phyloP scores from a whole-genome alignment of 1,140 invertebrate species.

The Drosophila erecta region DNA sequence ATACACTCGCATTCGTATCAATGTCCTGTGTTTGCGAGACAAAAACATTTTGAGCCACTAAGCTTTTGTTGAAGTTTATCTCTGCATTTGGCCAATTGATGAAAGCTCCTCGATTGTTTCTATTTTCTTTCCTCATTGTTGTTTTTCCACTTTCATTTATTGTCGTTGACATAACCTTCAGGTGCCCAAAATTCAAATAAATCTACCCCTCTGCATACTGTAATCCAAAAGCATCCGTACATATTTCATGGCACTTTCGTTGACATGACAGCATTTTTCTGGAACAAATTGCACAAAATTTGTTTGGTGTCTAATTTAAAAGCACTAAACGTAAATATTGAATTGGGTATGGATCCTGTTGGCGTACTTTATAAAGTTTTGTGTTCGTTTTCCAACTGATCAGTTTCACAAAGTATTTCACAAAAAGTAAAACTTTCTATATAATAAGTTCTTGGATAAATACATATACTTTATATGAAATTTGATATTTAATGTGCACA shows the following conservation, averaged over 20 bases:
- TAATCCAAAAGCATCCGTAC: slow-evolving; percentile 37
- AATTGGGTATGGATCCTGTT: background rate
- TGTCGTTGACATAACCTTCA: slow-evolving; percentile 62
- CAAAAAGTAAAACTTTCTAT: too few relatives aligned
- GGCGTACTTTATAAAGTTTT: too few relatives aligned
- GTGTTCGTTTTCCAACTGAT: too few relatives aligned
- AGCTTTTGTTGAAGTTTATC: slow-evolving; percentile 80
- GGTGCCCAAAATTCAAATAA: slow-evolving; percentile 63
- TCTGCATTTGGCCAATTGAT: slow-evolving; percentile 75
- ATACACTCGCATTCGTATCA: slow-evolving; percentile 29
- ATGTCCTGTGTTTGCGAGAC: slow-evolving; percentile 67
- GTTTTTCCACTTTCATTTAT: slow-evolving; percentile 33
- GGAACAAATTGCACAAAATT: slow-evolving; percentile 31
- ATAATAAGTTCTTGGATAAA: too few relatives aligned
- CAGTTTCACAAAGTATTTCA: too few relatives aligned
- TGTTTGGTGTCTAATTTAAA: slow-evolving; percentile 22
- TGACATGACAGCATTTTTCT: slow-evolving; percentile 28
- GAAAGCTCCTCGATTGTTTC: slow-evolving; percentile 50
- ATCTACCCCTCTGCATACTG: slow-evolving; percentile 30
- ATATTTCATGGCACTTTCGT: slow-evolving; percentile 53
- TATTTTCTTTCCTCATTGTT: slow-evolving; percentile 19
- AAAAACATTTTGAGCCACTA: slow-evolving; percentile 79
- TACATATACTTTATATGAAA: background rate
- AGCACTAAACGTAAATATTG: slow-evolving; percentile 23
- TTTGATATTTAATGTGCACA: slow-evolving; percentile 36